Percentiles rank a stretch among this genome's conserved stretches.
These are phyloP conservation scores for Leptestheria dahalacensis DNA, from an alignment of 1,140 invertebrate species.

Conservation along the genomic window DNA sequence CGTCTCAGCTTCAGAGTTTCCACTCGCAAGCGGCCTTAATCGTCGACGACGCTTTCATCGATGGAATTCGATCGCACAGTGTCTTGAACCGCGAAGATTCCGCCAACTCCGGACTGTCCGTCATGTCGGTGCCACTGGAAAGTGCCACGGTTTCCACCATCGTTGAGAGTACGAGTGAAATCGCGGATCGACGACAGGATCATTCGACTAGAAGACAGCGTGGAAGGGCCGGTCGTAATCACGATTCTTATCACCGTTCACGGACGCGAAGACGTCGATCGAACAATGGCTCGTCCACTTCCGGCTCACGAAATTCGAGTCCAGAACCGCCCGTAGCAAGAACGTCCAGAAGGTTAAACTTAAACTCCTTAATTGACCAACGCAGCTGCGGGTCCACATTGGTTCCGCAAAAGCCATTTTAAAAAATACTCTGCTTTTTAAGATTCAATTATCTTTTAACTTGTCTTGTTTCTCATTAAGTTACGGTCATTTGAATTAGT, in stretches of 20 bases:
- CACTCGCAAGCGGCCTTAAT: too few relatives aligned
- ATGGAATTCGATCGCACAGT: too few relatives aligned
- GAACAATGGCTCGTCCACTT: not conserved
- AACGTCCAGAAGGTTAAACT: not conserved
- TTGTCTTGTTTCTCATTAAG: too few relatives aligned
- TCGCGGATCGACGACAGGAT: not conserved
- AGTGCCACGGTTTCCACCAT: not conserved
- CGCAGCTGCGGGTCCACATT: not conserved
- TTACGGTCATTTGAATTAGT: too few relatives aligned
- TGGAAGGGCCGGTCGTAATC: not conserved
- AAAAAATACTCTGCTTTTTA: too few relatives aligned
- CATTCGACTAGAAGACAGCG: not conserved
- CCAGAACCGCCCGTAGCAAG: not conserved
- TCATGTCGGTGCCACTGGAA: not conserved
- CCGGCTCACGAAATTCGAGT: not conserved
- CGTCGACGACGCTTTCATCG: too few relatives aligned
- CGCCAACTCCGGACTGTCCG: not conserved
- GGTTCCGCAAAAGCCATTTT: not conserved
- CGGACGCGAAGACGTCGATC: not conserved
- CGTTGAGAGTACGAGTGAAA: not conserved
- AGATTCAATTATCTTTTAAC: too few relatives aligned
- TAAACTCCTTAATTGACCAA: not conserved
- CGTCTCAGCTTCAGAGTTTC: too few relatives aligned
- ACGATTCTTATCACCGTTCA: not conserved
- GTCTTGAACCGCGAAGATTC: not conserved